Base-by-base conservation (phyloP, 2,888 invertebrate species). In the Malacosoma neustria region DNA sequence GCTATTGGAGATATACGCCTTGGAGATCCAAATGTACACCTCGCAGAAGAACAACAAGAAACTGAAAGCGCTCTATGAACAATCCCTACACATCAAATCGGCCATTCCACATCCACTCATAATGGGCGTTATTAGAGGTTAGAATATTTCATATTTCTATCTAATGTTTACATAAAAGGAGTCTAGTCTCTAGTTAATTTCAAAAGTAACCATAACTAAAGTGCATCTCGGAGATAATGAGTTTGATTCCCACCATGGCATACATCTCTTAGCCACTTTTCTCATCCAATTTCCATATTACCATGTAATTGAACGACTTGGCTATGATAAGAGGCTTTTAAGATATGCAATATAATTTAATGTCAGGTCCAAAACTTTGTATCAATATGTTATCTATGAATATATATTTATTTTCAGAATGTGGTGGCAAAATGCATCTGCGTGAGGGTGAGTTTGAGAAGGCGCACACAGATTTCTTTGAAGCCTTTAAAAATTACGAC, bases 21-120 rank as follows among this genome's bases (percentile, higher is more conserved):
- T 99, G 46, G 99, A 99, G 88, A 99, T 99, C 59, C 99, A 99
- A 86, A 99, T 99, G 99, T 98, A 99, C 73, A 99, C 99, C 0
- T 97, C 97, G 41, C 99, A 99, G 87, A 99, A 99, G 72, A 99
- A 99, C 72, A 99, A 99, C 72, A 99, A 99, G 74, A 97, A 98
- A 73, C 76, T 98, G 29, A 97, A 97, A 82, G 94, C 96, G 1
- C 85, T 99, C 9, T 99, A 99, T 65, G 99, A 99, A 75, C 98
- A 99, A 71, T 98, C 98, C 1, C 87, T 99, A 48, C 97, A 98
- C 73, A 99, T 99, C 55, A 99, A 99, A 76, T 98, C 98, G 30
- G 99, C 99, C 35, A 99, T 99, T 69, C 99, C 99, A n/a, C 99
- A 99, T 90, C 99, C 99, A 2, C 88, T 99, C 15, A 99, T 99